Evolutionary conservation across 2,797 vertebrate species (phyloP).

Genomic region (Ficedula albicollis): DNA sequence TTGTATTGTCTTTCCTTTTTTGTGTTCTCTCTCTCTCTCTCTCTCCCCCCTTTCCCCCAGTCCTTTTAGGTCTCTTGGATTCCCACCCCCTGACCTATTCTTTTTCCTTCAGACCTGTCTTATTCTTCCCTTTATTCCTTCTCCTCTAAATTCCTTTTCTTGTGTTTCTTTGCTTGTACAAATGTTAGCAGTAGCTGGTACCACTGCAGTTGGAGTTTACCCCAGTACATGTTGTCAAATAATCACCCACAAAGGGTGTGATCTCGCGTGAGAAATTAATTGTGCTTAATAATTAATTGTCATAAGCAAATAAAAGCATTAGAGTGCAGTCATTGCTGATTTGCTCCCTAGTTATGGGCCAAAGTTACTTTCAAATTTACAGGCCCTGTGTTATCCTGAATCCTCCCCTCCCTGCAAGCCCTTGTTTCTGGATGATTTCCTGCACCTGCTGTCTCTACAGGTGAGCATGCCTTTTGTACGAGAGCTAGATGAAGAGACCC

Average conservation of each 20-base stretch:
- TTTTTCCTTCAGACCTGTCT: background rate
- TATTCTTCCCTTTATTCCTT: background rate
- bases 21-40: background rate
- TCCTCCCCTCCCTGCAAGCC: background rate
- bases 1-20: background rate
- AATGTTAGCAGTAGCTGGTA: background rate
- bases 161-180: background rate
- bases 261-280: background rate
- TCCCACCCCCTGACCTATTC: fast-evolving
- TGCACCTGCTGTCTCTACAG: background rate
- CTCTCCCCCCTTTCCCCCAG: fast-evolving
- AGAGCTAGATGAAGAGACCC: background rate
- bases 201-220: background rate
- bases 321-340: background rate
- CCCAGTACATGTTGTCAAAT: background rate
- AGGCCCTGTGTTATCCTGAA: background rate
- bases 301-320: background rate
- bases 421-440: conserved; percentile 6
- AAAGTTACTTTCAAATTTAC: background rate
- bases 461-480: background rate
- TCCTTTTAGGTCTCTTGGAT: background rate
- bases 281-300: background rate
- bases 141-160: background rate
- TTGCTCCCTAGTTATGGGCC: background rate
- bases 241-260: background rate